Evolutionary conservation across 2,113 vertebrate species (phyloP).

Genomic region (Oryzias woworae): DNA sequence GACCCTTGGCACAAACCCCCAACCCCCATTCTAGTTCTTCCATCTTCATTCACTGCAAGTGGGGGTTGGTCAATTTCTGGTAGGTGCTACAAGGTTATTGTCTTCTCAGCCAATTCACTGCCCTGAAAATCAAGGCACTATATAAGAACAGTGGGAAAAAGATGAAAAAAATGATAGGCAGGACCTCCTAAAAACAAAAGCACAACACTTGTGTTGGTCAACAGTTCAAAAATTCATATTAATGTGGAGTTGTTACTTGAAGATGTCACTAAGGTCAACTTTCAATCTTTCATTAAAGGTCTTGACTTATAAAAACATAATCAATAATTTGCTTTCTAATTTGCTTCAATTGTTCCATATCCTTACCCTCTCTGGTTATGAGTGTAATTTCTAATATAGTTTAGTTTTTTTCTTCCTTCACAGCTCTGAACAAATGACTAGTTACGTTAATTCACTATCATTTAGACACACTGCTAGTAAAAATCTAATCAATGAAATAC

Average conservation of each 20-base stretch:
- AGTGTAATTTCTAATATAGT: conserved; percentile 34
- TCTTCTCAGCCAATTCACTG: conserved; percentile 11
- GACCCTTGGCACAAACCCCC: conserved; percentile 33
- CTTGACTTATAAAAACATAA: conserved; percentile 23
- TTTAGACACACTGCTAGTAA: conserved; percentile 23
- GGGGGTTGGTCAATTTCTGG: conserved; percentile 27
- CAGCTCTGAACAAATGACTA: conserved; percentile 6
- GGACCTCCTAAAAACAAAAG: not conserved
- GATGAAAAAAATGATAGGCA: not conserved
- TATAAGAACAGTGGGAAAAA: not conserved
- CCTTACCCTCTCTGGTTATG: conserved; percentile 6
- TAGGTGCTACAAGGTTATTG: conserved; percentile 40
- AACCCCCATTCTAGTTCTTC: conserved; percentile 21
- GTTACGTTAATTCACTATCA: conserved; percentile 23
- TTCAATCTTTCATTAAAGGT: conserved; percentile 20
- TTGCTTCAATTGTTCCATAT: conserved; percentile 7
- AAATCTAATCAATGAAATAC: conserved; percentile 16
- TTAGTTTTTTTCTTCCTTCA: not conserved
- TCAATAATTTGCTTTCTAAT: conserved; percentile 16
- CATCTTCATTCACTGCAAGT: conserved; percentile 17
- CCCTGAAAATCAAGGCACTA: not conserved
- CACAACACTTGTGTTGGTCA: conserved; percentile 5
- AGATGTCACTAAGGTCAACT: conserved; percentile 17
- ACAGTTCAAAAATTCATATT: conserved; percentile 1
- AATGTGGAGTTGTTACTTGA: not conserved